A percentile compares a stretch with the other conserved stretches of the same genome.
phyloP scores from a whole-genome alignment of 2,113 vertebrate species.

The Labeo rohita region DNA sequence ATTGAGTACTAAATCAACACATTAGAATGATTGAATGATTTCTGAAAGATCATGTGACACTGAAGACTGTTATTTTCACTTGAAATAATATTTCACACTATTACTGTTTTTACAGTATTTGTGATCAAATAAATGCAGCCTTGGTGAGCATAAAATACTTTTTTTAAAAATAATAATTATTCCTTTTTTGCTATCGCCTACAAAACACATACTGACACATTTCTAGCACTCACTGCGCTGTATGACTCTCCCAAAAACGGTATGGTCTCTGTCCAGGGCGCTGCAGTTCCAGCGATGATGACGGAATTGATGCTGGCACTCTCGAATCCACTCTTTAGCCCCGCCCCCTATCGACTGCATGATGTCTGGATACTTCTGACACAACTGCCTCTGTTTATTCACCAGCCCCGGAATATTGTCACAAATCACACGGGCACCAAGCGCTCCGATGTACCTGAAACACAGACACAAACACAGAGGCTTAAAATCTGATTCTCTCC shows the following conservation, averaged over 20 bases:
- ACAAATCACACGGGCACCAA: constrained; percentile 94
- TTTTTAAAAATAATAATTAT: neutral
- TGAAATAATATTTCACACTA: neutral
- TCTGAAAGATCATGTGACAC: neutral
- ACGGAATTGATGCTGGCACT: constrained; percentile 97
- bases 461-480: neutral
- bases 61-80: no score
- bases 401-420: constrained; percentile 96
- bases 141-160: neutral
- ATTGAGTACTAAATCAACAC: neutral
- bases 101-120: neutral
- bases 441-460: constrained; percentile 92
- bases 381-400: constrained; percentile 94
- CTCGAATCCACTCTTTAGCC: constrained; percentile 95
- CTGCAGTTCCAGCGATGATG: constrained; percentile 99
- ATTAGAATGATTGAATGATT: neutral
- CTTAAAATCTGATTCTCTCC: constrained; percentile 9
- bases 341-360: constrained; percentile 97
- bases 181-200: neutral
- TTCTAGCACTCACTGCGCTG: constrained; percentile 86
- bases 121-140: neutral
- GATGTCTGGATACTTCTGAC: constrained; percentile 94
- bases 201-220: neutral
- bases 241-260: constrained; percentile 94
- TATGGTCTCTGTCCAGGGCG: constrained; percentile 95